These are phyloP conservation scores for Sebastes oblongus DNA, from an alignment of 2,797 vertebrate genomes.

Conservation along the genomic window DNA sequence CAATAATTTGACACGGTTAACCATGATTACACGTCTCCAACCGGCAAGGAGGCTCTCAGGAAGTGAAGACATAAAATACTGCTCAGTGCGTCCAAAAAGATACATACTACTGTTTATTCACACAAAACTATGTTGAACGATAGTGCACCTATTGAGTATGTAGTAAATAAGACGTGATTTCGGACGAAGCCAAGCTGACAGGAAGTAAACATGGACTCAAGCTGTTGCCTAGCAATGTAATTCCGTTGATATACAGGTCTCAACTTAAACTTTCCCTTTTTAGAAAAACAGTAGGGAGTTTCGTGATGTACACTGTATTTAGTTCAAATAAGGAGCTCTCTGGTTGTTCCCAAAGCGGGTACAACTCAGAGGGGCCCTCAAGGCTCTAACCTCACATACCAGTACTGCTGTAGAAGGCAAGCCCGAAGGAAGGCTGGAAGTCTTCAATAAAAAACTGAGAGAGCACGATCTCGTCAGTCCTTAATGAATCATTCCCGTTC, in stretches of 20 bases:
- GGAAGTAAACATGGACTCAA: too few relatives aligned
- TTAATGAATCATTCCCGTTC: constrained; percentile 92
- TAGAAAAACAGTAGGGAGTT: neutral
- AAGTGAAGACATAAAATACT: too few relatives aligned
- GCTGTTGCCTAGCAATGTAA: too few relatives aligned
- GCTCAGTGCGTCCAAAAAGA: too few relatives aligned
- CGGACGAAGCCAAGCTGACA: too few relatives aligned
- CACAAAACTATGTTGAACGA: too few relatives aligned
- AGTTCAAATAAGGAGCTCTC: constrained; percentile 26
- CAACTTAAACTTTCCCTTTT: neutral
- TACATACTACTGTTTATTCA: too few relatives aligned
- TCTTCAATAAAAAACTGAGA: constrained; percentile 95
- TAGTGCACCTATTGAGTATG: too few relatives aligned
- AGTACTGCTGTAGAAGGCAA: constrained; percentile 95
- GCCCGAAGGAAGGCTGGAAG: constrained; percentile 93
- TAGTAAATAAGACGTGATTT: too few relatives aligned
- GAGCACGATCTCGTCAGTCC: constrained; percentile 92
- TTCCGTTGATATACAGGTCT: neutral
- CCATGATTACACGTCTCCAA: too few relatives aligned
- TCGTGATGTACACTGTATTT: neutral
- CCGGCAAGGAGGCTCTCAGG: too few relatives aligned
- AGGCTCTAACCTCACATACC: constrained; percentile 79
- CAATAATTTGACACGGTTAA: too few relatives aligned
- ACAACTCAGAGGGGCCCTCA: constrained; percentile 45
- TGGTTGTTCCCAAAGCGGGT: constrained; percentile 22